Evolutionary conservation across 2,888 invertebrate genomes (phyloP), one percentile per base, ranked within the genome.

Genomic region (Lithophane ornitopus): DNA sequence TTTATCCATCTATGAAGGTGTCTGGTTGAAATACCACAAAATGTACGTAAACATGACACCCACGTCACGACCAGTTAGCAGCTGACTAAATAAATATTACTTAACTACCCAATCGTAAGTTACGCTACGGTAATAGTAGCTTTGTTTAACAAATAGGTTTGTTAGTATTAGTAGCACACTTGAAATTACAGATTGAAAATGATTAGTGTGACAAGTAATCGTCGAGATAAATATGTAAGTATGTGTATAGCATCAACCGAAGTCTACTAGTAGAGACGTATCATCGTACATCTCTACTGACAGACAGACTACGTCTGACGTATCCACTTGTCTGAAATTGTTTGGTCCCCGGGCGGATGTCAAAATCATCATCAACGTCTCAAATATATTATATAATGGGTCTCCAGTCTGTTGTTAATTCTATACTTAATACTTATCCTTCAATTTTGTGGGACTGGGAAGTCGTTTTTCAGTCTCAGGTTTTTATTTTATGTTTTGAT

Each of bases 41-140:
- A 28, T 59, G 74, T 71, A 28, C 56, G 74, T 71, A 69, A 71
- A 81, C 70, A 66, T n/a, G 39, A 59, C 54, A 62, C 46, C 59
- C 44, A 56, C 78, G 70, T 72, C 83, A 83, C 83, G 71, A 78
- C 11, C 69, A 72, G 66, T 83, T 85, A 85, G 82, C 82, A 70
- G 74, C 78, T 75, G 67, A 62, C 82, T 85, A 84, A 84, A 74
- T 65, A 82, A 85, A 84, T 65, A 78, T 83, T 77, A 85, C 78
- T 77, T 83, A 72, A 85, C 81, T 65, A 46, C 56, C 44, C 61
- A 76, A 72, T 67, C 59, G 68, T 68, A 73, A 81, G 67, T 80
- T 73, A 76, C 63, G 52, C 44, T 59, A 69, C 66, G 69, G 63
- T 61, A 69, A 71, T 71, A 61, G 39, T 34, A n/a, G 41, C 22